Conservation (phyloP, 2,113 vertebrate genomes). For the Seriola rivoliana region DNA sequence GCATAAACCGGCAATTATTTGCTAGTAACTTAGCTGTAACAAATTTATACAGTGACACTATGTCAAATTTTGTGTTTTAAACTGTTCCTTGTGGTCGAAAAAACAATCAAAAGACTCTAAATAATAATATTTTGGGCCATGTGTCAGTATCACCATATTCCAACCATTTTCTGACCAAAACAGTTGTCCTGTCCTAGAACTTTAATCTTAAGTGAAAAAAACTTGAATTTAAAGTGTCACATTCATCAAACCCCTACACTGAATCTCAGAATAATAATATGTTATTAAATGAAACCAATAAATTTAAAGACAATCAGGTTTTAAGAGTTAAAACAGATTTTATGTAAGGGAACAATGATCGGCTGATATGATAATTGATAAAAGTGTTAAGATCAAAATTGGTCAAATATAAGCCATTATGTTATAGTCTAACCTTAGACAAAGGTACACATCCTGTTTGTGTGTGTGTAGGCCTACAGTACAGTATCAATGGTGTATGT, state of each 20-base stretch:
- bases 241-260: not conserved
- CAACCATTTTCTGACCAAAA: not conserved
- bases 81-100: not conserved
- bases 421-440: not conserved
- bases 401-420: not conserved
- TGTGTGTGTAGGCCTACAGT: not conserved
- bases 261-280: not conserved
- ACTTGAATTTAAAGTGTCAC: not conserved
- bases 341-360: not conserved
- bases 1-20: not conserved
- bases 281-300: not conserved
- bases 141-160: not conserved
- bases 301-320: not conserved
- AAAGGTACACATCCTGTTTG: not conserved
- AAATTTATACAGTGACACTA: not conserved
- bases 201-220: not conserved
- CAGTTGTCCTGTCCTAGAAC: not conserved
- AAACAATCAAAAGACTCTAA: not conserved
- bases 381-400: not conserved
- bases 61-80: not conserved
- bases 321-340: not conserved
- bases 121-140: no score
- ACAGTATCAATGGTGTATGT: no score
- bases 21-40: no score
- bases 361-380: not conserved